Evolutionary conservation across 23 tunicate genomes (phyloP).

Genomic region (Clavelina lepadiformis): DNA sequence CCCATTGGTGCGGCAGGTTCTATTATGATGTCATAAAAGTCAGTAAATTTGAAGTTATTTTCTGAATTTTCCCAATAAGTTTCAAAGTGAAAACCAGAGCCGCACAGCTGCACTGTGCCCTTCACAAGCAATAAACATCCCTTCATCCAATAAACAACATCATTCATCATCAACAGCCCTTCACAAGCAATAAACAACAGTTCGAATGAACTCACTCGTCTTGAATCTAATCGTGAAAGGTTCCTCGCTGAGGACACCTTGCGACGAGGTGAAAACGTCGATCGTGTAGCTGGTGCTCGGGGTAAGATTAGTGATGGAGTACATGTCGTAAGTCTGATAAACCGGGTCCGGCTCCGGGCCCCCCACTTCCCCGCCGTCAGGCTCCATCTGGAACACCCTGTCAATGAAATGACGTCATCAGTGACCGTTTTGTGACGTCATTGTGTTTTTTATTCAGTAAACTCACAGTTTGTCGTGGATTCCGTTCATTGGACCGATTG

Average conservation of each 20-base stretch:
- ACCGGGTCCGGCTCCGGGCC: slow-evolving; percentile 54
- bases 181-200: neutral
- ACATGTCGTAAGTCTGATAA: slow-evolving; percentile 30
- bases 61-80: no score
- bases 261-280: slow-evolving; percentile 46
- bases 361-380: slow-evolving; percentile 58
- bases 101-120: neutral
- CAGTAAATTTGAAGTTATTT: no score
- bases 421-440: neutral
- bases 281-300: slow-evolving; percentile 50
- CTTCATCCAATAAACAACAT: neutral
- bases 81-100: no score
- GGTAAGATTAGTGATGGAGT: slow-evolving; percentile 26
- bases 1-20: slow-evolving; percentile 5
- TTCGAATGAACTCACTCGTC: slow-evolving; percentile 62
- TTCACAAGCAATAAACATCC: neutral
- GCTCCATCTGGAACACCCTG: slow-evolving; percentile 53
- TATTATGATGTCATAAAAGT: no score
- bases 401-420: neutral
- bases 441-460: no score
- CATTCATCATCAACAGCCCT: neutral
- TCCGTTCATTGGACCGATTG: slow-evolving; percentile 62
- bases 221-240: slow-evolving; percentile 25
- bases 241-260: slow-evolving; percentile 45
- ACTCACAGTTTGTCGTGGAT: slow-evolving; percentile 81